phyloP scores from a whole-genome alignment of 2,113 vertebrate species.

The Gasterosteus aculeatus region DNA sequence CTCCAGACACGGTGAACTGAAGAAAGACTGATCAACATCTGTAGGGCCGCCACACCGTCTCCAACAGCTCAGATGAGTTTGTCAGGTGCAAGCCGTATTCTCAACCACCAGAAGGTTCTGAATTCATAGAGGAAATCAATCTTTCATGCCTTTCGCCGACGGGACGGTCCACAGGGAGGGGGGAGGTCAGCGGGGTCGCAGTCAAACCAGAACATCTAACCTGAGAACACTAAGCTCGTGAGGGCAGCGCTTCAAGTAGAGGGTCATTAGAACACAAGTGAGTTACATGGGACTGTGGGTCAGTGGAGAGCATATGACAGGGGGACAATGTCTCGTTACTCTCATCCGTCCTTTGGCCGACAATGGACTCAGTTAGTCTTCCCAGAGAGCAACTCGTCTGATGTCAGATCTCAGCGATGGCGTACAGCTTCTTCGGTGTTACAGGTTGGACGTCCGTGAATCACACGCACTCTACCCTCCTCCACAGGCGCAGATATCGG shows the following conservation, averaged over 20 bases:
- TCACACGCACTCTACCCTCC: neutral
- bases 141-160: neutral
- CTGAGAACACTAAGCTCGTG: too few relatives aligned
- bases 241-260: neutral
- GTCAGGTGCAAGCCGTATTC: neutral
- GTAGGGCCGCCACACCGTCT: constrained; percentile 4
- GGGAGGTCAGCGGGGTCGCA: too few relatives aligned
- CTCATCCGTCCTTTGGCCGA: neutral
- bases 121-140: neutral
- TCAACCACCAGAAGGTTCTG: neutral
- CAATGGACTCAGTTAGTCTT: too few relatives aligned
- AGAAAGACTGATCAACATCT: too few relatives aligned
- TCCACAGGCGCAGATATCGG: constrained; percentile 89
- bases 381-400: neutral
- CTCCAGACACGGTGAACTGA: too few relatives aligned
- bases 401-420: neutral
- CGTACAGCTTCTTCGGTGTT: neutral
- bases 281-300: neutral
- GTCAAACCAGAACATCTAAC: neutral
- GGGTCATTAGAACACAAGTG: neutral
- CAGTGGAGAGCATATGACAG: neutral
- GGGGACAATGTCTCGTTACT: neutral
- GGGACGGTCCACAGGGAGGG: too few relatives aligned
- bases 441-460: neutral
- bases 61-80: neutral